Percentiles rank a stretch among this genome's conserved stretches.
These are phyloP conservation scores for Latrodectus elegans DNA, from an alignment of 2,888 invertebrate genomes.

Conservation along the genomic window DNA sequence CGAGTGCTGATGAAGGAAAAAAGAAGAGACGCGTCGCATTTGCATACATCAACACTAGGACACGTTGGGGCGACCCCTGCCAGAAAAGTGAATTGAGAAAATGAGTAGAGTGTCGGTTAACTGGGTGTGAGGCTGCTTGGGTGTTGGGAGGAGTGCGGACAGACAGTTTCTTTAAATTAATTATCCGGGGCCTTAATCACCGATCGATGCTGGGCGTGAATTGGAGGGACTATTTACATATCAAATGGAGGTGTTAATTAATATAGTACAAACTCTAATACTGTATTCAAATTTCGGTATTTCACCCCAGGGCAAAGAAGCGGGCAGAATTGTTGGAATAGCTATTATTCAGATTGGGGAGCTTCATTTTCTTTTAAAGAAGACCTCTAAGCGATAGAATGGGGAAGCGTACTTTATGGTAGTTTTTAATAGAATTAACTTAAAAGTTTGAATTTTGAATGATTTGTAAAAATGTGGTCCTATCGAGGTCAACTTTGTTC, in stretches of 20 bases:
- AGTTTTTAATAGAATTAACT: no score
- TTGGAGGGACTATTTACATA: slow-evolving; percentile 3
- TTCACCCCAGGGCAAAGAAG: no score
- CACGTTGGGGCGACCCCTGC: slow-evolving; percentile 30
- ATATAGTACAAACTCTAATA: not conserved
- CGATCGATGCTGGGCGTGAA: slow-evolving; percentile 44
- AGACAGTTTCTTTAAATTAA: slow-evolving; percentile 58
- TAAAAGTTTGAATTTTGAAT: no score
- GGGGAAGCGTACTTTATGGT: no score
- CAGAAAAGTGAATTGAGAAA: slow-evolving; percentile 25
- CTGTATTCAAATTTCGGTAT: no score
- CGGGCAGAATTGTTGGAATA: no score
- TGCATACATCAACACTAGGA: slow-evolving; percentile 56
- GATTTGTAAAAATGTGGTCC: no score
- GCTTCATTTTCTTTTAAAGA: no score
- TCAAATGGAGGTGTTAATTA: not conserved
- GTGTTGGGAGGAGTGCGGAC: not conserved
- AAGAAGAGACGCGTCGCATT: slow-evolving; percentile 33
- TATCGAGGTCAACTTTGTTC: no score
- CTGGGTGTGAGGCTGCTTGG: not conserved
- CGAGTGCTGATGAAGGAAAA: not conserved
- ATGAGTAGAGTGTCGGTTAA: slow-evolving; percentile 5
- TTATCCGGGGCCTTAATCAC: slow-evolving; percentile 50
- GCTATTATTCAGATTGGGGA: no score
- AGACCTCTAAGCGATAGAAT: no score